A percentile compares a stretch with the other conserved stretches of the same genome.
Evolutionary conservation across 2,113 vertebrate species (phyloP).

Genomic region (Scalopus aquaticus): DNA sequence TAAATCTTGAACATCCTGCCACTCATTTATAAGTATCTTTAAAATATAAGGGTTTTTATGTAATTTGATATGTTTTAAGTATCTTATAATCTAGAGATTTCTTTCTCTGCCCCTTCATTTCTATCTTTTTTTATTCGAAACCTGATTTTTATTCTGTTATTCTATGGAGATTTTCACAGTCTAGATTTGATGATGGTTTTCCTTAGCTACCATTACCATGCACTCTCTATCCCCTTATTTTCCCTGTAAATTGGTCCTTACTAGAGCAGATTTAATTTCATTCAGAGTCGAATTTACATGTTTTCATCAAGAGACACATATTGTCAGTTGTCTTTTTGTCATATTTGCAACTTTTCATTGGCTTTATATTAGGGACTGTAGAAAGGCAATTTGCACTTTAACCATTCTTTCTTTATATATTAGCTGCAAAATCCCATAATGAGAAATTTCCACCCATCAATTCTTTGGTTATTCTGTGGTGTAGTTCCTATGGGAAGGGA

Average conservation of each 20-base stretch:
- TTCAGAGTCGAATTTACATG: neutral
- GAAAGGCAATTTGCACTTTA: neutral
- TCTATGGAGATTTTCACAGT: neutral
- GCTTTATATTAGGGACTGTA: neutral
- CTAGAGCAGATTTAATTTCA: neutral
- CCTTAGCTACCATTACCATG: neutral
- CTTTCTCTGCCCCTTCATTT: neutral
- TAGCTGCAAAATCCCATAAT: neutral
- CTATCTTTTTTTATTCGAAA: neutral
- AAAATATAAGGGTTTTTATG: neutral
- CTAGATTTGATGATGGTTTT: neutral
- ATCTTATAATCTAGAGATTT: neutral
- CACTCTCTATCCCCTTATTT: neutral
- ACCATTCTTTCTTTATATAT: neutral
- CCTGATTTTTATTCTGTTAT: neutral
- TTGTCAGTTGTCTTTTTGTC: neutral
- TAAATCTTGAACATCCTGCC: neutral
- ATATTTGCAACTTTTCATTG: neutral
- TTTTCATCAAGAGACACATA: neutral
- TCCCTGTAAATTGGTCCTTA: neutral
- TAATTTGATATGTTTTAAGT: neutral
- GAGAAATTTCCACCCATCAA: neutral
- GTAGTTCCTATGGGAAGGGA: neutral
- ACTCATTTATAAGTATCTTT: neutral
- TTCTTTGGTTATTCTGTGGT: neutral